phyloP scores from a whole-genome alignment of 2,113 vertebrate genomes.

The Poeciliopsis occidentalis region DNA sequence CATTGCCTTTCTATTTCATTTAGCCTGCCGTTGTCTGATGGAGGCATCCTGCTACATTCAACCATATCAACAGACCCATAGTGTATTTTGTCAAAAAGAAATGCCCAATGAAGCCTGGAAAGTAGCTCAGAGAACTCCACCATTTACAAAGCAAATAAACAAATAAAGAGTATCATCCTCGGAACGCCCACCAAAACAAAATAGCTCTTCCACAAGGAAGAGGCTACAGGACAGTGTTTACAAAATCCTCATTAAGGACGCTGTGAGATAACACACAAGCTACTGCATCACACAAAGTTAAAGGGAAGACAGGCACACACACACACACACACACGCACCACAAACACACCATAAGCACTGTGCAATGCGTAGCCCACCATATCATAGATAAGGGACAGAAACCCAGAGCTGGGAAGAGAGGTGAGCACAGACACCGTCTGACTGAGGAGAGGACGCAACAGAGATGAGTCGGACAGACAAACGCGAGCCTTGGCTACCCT shows the following conservation, averaged over 20 bases:
- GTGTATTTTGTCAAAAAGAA: slow-evolving; percentile 62
- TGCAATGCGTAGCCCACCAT: slow-evolving; percentile 90
- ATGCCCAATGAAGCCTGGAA: slow-evolving; percentile 68
- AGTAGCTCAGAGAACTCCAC: slow-evolving; percentile 58
- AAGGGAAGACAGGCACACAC: slow-evolving; percentile 55
- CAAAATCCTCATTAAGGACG: slow-evolving; percentile 99
- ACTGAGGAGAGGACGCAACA: slow-evolving; percentile 68
- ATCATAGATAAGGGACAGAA: slow-evolving; percentile 88
- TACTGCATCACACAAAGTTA: slow-evolving; percentile 73
- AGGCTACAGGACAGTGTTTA: slow-evolving; percentile 92
- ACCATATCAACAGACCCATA: slow-evolving; percentile 40
- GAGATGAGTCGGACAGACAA: slow-evolving; percentile 76
- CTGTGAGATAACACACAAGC: slow-evolving; percentile 87
- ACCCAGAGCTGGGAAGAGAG: slow-evolving; percentile 79
- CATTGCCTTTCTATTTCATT: slow-evolving; percentile 75
- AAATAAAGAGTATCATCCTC: slow-evolving; percentile 70
- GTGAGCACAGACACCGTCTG: slow-evolving; percentile 78
- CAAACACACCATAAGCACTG: slow-evolving; percentile 70
- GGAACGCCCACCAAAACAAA: slow-evolving; percentile 81
- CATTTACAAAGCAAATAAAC: slow-evolving; percentile 80
- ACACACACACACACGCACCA: slow-evolving; percentile 26
- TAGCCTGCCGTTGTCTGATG: slow-evolving; percentile 27
- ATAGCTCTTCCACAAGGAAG: slow-evolving; percentile 85
- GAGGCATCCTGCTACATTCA: slow-evolving; percentile 57
- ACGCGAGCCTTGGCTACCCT: slow-evolving; percentile 76